phyloP scores from a whole-genome alignment of 1,140 invertebrate genomes.

The Ips typographus region DNA sequence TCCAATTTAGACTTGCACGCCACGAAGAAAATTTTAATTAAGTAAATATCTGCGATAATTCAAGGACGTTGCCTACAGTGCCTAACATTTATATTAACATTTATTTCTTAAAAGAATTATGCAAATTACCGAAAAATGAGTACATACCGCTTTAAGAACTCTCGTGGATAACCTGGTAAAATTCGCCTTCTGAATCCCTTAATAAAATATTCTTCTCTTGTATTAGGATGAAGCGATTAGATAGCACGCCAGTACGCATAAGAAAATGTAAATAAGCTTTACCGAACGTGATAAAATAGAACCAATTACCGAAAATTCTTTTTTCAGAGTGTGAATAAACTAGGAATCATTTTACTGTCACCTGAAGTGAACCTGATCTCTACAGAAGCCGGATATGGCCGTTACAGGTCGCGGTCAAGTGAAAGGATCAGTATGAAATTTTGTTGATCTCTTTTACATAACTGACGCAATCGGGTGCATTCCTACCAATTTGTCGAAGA shows the following conservation, averaged over 20 bases:
- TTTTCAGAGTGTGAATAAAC: not conserved
- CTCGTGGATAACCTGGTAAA: not conserved
- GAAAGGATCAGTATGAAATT: conserved; percentile 46
- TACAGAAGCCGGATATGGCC: conserved; percentile 40
- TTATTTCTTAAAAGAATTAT: not conserved
- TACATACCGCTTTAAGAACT: not conserved
- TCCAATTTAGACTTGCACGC: conserved; percentile 10
- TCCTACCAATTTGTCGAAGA: conserved; percentile 22
- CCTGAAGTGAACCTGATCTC: conserved; percentile 41
- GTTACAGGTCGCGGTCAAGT: conserved; percentile 44
- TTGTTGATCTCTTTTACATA: conserved; percentile 42
- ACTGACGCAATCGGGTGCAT: conserved; percentile 37
- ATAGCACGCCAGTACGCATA: not conserved
- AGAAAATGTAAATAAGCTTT: conserved; percentile 7
- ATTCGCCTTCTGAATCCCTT: not conserved
- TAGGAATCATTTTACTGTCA: conserved; percentile 32
- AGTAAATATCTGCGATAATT: not conserved
- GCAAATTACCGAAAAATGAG: not conserved
- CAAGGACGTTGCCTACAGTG: not conserved
- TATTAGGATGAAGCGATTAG: conserved; percentile 3
- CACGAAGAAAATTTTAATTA: not conserved
- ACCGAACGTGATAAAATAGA: not conserved
- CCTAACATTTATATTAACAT: not conserved
- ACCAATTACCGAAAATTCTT: not conserved
- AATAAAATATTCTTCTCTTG: conserved; percentile 8